phyloP scores from a whole-genome alignment of 2,797 vertebrate species.

The Naso thynnoides region DNA sequence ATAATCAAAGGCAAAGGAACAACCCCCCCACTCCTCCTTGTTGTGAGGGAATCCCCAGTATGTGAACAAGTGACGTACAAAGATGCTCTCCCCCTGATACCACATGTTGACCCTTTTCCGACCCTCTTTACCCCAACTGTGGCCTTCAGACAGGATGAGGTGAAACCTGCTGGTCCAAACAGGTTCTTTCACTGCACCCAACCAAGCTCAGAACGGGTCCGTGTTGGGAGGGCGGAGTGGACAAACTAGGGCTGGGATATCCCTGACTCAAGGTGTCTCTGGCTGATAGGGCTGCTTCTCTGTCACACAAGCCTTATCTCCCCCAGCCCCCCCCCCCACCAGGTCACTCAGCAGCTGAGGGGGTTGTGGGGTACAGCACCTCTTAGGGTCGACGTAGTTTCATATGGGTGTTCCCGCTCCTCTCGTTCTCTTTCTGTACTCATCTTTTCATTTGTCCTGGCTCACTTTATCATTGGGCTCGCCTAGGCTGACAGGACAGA shows the following conservation, averaged over 20 bases:
- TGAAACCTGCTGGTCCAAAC: conserved; percentile 13
- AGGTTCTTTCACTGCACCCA: neutral
- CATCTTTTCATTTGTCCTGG: conserved; percentile 39
- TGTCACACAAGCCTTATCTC: conserved; percentile 77
- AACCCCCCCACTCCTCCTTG: neutral
- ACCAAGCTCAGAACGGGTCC: conserved; percentile 14
- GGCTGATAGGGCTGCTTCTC: conserved; percentile 77
- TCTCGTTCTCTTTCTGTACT: conserved; percentile 7
- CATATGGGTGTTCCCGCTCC: conserved; percentile 82
- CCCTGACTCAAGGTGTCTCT: conserved; percentile 82
- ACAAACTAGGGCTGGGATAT: conserved; percentile 81
- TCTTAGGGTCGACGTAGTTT: conserved; percentile 67
- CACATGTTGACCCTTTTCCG: conserved; percentile 38
- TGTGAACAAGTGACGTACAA: conserved; percentile 75
- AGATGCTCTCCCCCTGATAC: conserved; percentile 68
- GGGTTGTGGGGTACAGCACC: conserved; percentile 48
- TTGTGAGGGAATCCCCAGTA: conserved; percentile 76
- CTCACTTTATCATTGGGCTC: conserved; percentile 65
- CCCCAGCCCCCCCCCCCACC: conserved; percentile 16
- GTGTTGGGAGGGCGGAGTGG: conserved; percentile 62
- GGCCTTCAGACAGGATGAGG: conserved; percentile 33
- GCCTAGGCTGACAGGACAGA: conserved; percentile 45
- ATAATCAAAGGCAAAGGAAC: conserved; percentile 31
- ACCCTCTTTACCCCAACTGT: conserved; percentile 45
- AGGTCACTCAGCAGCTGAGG: conserved; percentile 50